Conservation (phyloP, 1,140 invertebrate species). For the Penaeus indicus region DNA sequence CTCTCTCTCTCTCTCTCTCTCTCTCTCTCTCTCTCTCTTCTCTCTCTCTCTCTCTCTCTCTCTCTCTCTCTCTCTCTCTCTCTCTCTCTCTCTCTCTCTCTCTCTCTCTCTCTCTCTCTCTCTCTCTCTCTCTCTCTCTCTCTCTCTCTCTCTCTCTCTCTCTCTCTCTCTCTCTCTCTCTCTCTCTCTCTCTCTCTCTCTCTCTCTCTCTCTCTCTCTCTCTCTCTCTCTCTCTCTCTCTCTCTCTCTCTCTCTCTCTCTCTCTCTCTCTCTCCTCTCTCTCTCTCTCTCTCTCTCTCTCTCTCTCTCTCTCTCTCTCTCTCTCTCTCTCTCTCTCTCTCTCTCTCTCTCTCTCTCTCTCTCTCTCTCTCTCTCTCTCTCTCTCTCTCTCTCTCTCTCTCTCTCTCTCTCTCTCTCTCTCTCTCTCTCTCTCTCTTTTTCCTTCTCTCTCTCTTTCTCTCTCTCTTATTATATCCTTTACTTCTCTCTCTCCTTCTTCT, state of each 20-base stretch:
- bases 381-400: no score
- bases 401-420: no score
- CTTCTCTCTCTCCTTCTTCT: no score
- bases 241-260: conserved; percentile 10
- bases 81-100: no score
- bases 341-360: no score
- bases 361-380: no score
- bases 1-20: not conserved
- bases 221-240: not conserved
- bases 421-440: no score
- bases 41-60: not conserved
- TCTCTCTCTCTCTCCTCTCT: not conserved
- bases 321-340: no score
- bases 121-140: not conserved
- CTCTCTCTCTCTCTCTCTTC: not conserved
- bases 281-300: not conserved
- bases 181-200: not conserved
- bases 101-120: no score
- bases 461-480: no score
- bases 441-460: no score
- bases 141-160: not conserved
- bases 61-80: not conserved
- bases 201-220: not conserved
- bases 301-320: no score
- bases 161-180: not conserved